Percentiles rank a stretch among this genome's conserved stretches.
Evolutionary conservation across 2,113 vertebrate genomes (phyloP).

Genomic region (Tamias sibiricus): DNA sequence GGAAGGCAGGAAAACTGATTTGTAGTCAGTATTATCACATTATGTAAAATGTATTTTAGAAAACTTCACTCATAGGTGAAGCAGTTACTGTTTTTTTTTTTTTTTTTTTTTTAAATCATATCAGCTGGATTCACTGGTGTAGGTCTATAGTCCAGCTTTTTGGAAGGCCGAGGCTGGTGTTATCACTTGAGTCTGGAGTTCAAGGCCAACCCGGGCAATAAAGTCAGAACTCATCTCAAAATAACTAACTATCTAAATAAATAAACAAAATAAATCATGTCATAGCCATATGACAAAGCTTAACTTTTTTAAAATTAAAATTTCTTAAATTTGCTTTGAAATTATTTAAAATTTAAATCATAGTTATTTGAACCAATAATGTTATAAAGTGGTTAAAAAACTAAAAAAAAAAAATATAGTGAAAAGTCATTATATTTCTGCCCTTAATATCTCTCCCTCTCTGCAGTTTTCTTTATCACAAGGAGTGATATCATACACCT

Average conservation of each 20-base stretch:
- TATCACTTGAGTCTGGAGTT: no score
- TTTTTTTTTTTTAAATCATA: no score
- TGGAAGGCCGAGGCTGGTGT: not conserved
- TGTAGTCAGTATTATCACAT: not conserved
- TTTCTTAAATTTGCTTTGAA: slow-evolving; percentile 7
- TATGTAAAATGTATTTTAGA: not conserved
- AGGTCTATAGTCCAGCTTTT: not conserved
- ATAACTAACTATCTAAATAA: not conserved
- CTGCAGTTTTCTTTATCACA: not conserved
- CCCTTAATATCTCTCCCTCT: not conserved
- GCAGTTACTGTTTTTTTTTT: not conserved
- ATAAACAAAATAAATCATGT: not conserved
- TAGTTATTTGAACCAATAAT: not conserved
- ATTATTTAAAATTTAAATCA: not conserved
- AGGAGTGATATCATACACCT: not conserved
- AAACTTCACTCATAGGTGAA: not conserved
- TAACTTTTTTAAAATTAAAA: not conserved
- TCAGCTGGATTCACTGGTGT: not conserved
- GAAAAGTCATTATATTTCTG: slow-evolving; percentile 25
- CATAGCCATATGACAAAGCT: not conserved
- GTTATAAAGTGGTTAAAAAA: not conserved
- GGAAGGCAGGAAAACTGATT: not conserved
- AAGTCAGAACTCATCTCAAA: not conserved
- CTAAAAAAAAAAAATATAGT: not conserved
- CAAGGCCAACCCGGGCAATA: not conserved